Evolutionary conservation across 2,113 vertebrate genomes (phyloP).

Genomic region (Psophia crepitans): DNA sequence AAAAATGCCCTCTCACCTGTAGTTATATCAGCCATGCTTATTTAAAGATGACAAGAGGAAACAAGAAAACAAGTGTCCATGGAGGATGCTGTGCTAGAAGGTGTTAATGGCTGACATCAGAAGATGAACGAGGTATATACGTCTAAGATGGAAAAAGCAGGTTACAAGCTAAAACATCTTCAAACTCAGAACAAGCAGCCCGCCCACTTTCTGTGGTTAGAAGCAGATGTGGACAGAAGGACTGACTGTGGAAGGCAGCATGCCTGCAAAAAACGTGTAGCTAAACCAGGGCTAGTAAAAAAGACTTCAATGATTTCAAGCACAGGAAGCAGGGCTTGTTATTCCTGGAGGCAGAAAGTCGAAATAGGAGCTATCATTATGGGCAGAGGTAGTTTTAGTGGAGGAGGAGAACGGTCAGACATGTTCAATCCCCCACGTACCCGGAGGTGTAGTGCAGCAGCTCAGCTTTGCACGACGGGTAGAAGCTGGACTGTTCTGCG

Average conservation of each 20-base stretch:
- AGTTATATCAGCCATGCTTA: background rate
- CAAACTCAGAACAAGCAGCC: background rate
- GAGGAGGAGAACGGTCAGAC: background rate
- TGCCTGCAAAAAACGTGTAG: background rate
- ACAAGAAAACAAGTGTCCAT: background rate
- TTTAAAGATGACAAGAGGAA: background rate
- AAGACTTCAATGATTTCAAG: background rate
- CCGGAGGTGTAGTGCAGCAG: background rate
- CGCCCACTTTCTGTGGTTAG: background rate
- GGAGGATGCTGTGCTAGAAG: background rate
- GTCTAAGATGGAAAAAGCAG: background rate
- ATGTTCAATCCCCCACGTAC: accelerated
- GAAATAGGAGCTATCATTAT: background rate
- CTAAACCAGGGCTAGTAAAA: background rate
- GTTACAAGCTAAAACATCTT: background rate
- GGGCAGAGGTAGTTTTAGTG: background rate
- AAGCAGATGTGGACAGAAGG: background rate
- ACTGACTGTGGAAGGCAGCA: background rate
- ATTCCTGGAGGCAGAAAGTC: background rate
- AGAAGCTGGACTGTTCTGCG: background rate
- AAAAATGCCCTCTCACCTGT: background rate
- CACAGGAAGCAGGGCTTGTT: background rate
- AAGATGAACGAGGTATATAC: background rate
- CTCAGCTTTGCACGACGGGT: accelerated
- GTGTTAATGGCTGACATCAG: background rate